Evolutionary conservation across 92 coral and sea anemone species (phyloP).

Genomic region (Parazoanthus darwini): DNA sequence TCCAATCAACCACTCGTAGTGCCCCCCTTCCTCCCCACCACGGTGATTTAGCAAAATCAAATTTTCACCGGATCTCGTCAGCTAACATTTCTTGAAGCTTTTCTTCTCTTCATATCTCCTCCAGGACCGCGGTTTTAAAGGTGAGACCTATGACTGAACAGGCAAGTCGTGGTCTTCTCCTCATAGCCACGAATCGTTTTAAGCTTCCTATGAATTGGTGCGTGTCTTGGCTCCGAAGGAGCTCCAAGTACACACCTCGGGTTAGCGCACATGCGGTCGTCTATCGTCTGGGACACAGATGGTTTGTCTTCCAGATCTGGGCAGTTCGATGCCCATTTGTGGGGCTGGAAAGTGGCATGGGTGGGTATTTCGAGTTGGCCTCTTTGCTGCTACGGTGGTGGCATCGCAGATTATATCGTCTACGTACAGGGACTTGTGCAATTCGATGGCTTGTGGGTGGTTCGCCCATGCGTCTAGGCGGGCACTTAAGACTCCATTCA

Average conservation of each 20-base stretch:
- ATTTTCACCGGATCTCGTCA: background rate
- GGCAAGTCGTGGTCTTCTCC: constrained; percentile 9
- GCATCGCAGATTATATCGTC: background rate
- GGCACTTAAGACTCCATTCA: constrained; percentile 24
- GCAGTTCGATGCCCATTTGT: background rate
- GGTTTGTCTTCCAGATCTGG: background rate
- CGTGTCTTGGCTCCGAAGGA: constrained; percentile 15
- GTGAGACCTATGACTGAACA: constrained; percentile 11
- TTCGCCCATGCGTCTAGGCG: background rate
- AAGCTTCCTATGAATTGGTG: background rate
- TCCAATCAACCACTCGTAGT: constrained; percentile 1
- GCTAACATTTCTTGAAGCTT: background rate
- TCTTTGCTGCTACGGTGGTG: too few species aligned
- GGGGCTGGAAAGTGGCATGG: too few species aligned
- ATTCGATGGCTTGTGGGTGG: background rate
- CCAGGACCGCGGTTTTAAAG: constrained; percentile 2
- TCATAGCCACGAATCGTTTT: background rate
- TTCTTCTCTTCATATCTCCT: background rate
- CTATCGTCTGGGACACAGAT: too few species aligned
- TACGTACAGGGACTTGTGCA: background rate
- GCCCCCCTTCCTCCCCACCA: constrained; percentile 9
- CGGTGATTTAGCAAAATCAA: constrained; percentile 9
- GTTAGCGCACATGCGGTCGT: constrained; percentile 23
- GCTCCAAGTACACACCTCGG: constrained; percentile 12
- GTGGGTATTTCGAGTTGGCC: too few species aligned